phyloP scores from a whole-genome alignment of 2,797 vertebrate genomes.

The Adelosebastes latens region DNA sequence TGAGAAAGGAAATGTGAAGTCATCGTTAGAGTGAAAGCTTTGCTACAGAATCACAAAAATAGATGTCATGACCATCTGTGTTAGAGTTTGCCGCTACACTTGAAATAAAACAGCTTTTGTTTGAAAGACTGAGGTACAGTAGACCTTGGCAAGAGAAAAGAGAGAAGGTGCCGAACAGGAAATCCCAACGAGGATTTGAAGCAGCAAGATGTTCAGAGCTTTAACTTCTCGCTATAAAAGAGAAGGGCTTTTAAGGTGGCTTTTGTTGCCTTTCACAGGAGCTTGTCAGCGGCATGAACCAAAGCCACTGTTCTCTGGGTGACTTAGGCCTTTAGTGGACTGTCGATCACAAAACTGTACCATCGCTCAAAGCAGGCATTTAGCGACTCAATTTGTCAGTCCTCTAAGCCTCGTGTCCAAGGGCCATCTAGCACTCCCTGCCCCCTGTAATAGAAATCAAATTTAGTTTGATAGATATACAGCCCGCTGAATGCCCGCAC shows the following conservation, averaged over 20 bases:
- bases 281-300: neutral
- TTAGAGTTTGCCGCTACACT: neutral
- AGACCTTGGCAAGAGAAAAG: neutral
- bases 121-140: neutral
- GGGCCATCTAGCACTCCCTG: constrained; percentile 16
- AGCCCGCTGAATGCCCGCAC: neutral
- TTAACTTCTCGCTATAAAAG: constrained; percentile 11
- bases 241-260: constrained; percentile 7
- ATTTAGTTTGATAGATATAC: constrained; percentile 33
- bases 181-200: constrained; percentile 27
- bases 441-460: constrained; percentile 43
- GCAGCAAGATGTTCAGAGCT: constrained; percentile 11
- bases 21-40: neutral
- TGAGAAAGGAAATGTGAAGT: neutral
- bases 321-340: constrained; percentile 23
- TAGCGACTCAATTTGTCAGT: constrained; percentile 55
- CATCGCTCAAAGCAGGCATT: constrained; percentile 43
- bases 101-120: neutral
- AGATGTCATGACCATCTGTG: neutral
- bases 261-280: constrained; percentile 5
- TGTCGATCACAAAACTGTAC: constrained; percentile 37
- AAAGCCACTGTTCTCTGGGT: constrained; percentile 33
- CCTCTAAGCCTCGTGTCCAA: constrained; percentile 44
- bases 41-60: neutral
- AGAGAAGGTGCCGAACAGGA: constrained; percentile 12